Conservation (phyloP, 1,140 invertebrate species). For the Formica selysi region DNA sequence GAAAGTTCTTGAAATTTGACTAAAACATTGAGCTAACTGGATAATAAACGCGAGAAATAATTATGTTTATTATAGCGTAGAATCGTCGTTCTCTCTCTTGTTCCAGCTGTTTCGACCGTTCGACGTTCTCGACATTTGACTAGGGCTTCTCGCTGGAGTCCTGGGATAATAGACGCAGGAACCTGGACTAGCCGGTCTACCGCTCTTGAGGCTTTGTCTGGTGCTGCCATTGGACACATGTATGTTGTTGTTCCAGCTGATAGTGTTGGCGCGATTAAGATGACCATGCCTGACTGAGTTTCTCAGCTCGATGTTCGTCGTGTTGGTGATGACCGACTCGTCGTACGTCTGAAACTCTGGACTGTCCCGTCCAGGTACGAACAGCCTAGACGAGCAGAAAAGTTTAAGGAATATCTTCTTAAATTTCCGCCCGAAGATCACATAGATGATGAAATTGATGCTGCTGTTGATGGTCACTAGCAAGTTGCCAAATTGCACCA, state of each 20-base stretch:
- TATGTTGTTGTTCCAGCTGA: conserved; percentile 85
- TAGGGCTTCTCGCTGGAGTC: conserved; percentile 80
- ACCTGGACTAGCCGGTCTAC: conserved; percentile 86
- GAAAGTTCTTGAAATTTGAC: neutral
- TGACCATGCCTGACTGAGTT: conserved; percentile 88
- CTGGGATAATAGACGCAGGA: conserved; percentile 90
- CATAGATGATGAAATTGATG: conserved; percentile 98
- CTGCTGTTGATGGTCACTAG: conserved; percentile 98
- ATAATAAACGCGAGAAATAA: neutral
- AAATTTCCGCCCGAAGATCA: conserved; percentile 98
- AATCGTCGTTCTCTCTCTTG: conserved; percentile 70
- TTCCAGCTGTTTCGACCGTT: conserved; percentile 77
- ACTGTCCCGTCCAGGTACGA: conserved; percentile 88
- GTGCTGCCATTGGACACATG: conserved; percentile 81
- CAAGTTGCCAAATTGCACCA: conserved; percentile 96
- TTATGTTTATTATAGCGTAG: conserved; percentile 65
- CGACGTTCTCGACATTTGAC: conserved; percentile 71
- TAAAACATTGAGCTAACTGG: neutral
- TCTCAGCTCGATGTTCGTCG: conserved; percentile 86
- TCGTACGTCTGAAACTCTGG: conserved; percentile 91
- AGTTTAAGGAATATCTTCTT: conserved; percentile 95
- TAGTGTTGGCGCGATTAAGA: conserved; percentile 89
- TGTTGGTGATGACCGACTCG: conserved; percentile 93
- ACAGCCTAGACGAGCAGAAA: conserved; percentile 90
- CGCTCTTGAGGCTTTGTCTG: conserved; percentile 79